phyloP scores from a whole-genome alignment of 2,888 invertebrate genomes.

The Linyphia triangularis region DNA sequence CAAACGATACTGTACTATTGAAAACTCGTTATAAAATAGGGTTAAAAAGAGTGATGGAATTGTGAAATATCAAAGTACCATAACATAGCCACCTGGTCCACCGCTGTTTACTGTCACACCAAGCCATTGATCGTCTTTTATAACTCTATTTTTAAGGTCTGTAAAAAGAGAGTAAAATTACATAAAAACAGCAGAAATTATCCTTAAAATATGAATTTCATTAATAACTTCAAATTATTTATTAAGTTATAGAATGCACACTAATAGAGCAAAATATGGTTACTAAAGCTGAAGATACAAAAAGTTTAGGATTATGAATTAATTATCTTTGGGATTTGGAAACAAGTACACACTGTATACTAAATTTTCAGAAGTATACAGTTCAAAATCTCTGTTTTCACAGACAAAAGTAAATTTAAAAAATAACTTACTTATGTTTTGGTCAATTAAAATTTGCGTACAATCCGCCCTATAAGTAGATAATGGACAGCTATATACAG shows the following conservation, averaged over 20 bases:
- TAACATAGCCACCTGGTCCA: constrained; percentile 86
- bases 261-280: neutral
- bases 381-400: neutral
- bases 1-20: no score
- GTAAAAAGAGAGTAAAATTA: no score
- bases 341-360: no score
- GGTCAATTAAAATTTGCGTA: constrained; percentile 89
- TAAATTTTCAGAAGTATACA: neutral
- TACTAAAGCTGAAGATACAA: no score
- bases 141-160: constrained; percentile 85
- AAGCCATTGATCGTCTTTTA: constrained; percentile 96
- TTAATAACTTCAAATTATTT: neutral
- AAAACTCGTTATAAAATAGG: no score
- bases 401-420: neutral
- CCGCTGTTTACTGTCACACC: constrained; percentile 95
- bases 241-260: neutral
- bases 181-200: constrained; percentile 35
- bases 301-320: no score
- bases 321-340: no score
- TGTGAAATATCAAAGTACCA: no score
- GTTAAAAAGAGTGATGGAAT: no score
- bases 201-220: neutral
- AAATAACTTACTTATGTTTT: constrained; percentile 61
- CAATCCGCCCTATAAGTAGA: constrained; percentile 87
- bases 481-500: constrained; percentile 92